Percentiles rank a stretch among this genome's conserved stretches.
Conservation (phyloP, 2,113 vertebrate species). For the Ptyas mucosa region DNA sequence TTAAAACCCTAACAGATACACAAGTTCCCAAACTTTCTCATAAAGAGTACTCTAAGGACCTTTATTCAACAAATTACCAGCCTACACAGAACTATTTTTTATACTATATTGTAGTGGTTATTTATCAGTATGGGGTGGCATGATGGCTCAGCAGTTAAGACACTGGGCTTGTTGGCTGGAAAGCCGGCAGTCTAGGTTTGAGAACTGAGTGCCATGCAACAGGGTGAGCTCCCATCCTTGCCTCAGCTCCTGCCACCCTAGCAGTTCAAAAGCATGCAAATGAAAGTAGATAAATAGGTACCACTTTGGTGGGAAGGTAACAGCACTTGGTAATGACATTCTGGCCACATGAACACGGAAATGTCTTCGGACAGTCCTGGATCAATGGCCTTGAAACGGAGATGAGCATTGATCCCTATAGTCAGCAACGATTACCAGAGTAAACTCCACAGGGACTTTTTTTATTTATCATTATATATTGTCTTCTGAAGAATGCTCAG, state of each 20-base stretch:
- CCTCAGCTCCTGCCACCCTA: neutral
- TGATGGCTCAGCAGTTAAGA: neutral
- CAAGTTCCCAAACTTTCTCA: neutral
- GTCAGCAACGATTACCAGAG: neutral
- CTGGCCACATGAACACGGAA: neutral
- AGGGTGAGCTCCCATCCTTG: neutral
- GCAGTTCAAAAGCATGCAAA: neutral
- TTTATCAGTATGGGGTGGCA: neutral
- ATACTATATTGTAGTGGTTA: neutral
- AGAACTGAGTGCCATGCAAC: neutral
- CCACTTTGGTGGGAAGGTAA: neutral
- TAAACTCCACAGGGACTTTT: neutral
- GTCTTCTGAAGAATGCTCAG: neutral
- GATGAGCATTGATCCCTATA: neutral
- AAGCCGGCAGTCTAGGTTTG: neutral
- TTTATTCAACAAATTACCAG: neutral
- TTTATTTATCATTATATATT: neutral
- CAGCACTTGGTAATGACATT: neutral
- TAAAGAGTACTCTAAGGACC: neutral
- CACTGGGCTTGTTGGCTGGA: neutral
- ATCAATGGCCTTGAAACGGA: neutral
- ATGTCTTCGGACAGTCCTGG: neutral
- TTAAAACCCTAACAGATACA: neutral
- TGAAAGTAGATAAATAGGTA: neutral
- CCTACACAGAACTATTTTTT: neutral